Evolutionary conservation across 2,888 invertebrate species (phyloP), one percentile per base, ranked within the genome.

Genomic region (Aphidoletes aphidimyza): DNA sequence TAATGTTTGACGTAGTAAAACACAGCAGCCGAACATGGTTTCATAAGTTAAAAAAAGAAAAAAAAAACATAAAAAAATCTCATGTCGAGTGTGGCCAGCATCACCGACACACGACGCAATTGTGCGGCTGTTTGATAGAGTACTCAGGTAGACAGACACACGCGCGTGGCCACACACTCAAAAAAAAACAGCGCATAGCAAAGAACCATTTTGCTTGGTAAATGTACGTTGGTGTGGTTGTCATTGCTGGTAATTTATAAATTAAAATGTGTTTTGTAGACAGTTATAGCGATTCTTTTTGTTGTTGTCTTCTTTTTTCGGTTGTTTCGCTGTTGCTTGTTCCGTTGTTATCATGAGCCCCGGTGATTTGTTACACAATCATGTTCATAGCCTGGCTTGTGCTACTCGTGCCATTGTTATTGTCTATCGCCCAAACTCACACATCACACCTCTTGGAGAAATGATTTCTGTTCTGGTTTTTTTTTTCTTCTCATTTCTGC

Each of bases 321-420:
- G 19, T 78, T 36, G 17, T 78, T 81, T 81, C 37, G n/a, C 37
- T n/a, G 36, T 37, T 8, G n/a, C 81, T 81, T 19, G 19, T 47
- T 54, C 22, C 14, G 34, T 69, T 69, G 19, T 30, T 81, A 81
- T 81, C 37, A 37, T 17, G 36, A 37, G 6, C 37, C 22, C 19
- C n/a, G 9, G 81, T 81, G 81, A 81, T 81, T 81, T 81, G 81
- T 81, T 81, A 37, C 37, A 22, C 81, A 81, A 81, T 81, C n/a
- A 81, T 36, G n/a, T 81, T 81, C n/a, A 39, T 69, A 11, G 30
- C 69, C 5, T 26, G 26, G 54, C n/a, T n/a, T n/a, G 54, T 54
- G 22, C n/a, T 54, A 22, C n/a, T 69, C 34, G 17, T 69, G 69
- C 30, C n/a, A 1, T 26, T 11, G 19, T n/a, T 6, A 54, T 14